Percentiles rank a stretch among this genome's conserved stretches.
Evolutionary conservation across 2,113 vertebrate genomes (phyloP).

Genomic region (Urocitellus parryii): DNA sequence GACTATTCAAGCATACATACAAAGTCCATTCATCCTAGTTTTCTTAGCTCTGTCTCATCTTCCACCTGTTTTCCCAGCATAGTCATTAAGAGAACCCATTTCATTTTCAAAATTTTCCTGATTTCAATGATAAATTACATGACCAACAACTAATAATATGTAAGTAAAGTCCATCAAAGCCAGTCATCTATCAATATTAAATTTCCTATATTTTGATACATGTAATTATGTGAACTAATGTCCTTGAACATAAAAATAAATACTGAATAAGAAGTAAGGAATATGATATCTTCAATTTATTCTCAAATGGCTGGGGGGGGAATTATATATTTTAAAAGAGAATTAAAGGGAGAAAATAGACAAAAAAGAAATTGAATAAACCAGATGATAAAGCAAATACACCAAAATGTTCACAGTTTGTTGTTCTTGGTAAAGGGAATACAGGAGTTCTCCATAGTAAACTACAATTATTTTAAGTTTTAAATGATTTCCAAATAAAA

Average conservation of each 20-base stretch:
- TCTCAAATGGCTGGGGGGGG: background rate
- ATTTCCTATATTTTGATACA: background rate
- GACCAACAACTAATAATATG: background rate
- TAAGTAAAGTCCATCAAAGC: background rate
- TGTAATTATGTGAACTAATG: background rate
- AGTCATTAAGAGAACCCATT: background rate
- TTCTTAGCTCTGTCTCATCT: background rate
- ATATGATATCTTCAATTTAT: background rate
- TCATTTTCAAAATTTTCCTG: background rate
- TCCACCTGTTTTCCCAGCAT: background rate
- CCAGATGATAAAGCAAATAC: background rate
- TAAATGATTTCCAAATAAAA: conserved; percentile 24
- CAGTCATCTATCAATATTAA: background rate
- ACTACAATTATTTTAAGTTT: background rate
- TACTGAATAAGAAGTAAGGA: background rate
- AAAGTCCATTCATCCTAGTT: background rate
- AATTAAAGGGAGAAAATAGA: background rate
- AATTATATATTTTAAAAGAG: background rate
- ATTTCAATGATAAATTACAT: background rate
- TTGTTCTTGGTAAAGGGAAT: background rate
- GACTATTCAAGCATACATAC: background rate
- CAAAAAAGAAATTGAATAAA: background rate
- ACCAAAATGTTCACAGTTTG: background rate
- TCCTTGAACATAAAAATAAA: background rate
- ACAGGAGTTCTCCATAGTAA: background rate